These are phyloP conservation scores for Aphelocoma coerulescens DNA, from an alignment of 2,113 vertebrate genomes.

Conservation along the genomic window DNA sequence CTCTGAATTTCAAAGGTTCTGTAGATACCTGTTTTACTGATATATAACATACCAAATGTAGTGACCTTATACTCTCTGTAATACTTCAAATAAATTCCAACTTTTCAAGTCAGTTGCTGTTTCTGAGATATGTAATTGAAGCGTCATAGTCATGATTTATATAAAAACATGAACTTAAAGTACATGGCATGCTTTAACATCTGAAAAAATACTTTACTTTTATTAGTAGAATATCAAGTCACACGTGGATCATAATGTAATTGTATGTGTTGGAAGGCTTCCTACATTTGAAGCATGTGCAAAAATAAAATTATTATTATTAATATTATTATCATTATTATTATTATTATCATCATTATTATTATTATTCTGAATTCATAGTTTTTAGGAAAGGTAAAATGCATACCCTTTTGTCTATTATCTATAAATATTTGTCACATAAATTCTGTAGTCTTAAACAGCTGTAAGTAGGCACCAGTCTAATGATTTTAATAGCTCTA, in stretches of 20 bases:
- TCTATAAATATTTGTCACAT: not conserved
- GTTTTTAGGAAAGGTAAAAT: not conserved
- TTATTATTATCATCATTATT: not conserved
- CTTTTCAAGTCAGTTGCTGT: not conserved
- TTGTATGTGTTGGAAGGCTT: not conserved
- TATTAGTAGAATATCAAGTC: not conserved
- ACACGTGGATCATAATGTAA: not conserved
- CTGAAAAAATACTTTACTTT: conserved; percentile 7
- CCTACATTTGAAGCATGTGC: not conserved
- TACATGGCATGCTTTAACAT: not conserved
- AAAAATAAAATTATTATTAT: not conserved
- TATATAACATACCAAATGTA: not conserved
- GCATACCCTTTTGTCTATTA: not conserved
- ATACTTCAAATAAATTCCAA: not conserved
- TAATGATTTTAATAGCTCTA: not conserved
- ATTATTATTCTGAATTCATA: not conserved
- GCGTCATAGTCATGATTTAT: not conserved
- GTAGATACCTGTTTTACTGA: not conserved
- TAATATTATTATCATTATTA: not conserved
- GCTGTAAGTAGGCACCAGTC: not conserved
- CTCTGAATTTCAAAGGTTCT: not conserved
- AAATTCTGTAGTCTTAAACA: not conserved
- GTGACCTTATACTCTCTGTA: not conserved
- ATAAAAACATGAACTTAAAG: not conserved
- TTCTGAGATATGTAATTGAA: not conserved